These are phyloP conservation scores for Machimus atricapillus DNA, from an alignment of 2,888 invertebrate genomes.

Conservation along the genomic window DNA sequence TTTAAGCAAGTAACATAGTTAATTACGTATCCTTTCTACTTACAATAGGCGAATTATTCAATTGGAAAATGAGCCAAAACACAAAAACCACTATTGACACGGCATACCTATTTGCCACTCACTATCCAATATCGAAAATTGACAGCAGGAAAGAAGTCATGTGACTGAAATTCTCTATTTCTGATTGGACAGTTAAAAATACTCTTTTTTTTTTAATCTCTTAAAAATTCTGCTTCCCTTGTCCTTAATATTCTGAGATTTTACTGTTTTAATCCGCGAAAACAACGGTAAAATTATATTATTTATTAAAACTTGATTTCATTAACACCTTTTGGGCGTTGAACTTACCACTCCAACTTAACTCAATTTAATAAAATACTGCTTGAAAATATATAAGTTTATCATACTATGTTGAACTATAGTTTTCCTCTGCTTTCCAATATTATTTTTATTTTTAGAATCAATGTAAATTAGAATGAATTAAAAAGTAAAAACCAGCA, in stretches of 20 bases:
- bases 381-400: background rate
- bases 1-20: background rate
- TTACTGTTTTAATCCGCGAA: background rate
- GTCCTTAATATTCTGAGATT: background rate
- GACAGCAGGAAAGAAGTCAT: conserved; percentile 45
- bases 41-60: conserved; percentile 41
- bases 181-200: conserved; percentile 23
- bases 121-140: conserved; percentile 46
- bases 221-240: background rate
- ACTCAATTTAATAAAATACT: background rate
- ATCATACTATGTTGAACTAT: background rate
- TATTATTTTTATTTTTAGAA: background rate
- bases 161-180: conserved; percentile 41
- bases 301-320: background rate
- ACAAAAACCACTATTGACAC: conserved; percentile 46
- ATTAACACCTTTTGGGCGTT: background rate
- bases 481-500: background rate
- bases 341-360: background rate
- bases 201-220: background rate
- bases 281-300: background rate
- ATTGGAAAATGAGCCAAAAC: conserved; percentile 45
- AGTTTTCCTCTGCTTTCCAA: background rate
- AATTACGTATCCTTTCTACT: conserved; percentile 37
- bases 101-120: conserved; percentile 48
- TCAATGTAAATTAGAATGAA: background rate